A percentile compares a stretch with the other conserved stretches of the same genome.
phyloP scores from a whole-genome alignment of 92 coral and sea anemone species.

The Muricea muricata region DNA sequence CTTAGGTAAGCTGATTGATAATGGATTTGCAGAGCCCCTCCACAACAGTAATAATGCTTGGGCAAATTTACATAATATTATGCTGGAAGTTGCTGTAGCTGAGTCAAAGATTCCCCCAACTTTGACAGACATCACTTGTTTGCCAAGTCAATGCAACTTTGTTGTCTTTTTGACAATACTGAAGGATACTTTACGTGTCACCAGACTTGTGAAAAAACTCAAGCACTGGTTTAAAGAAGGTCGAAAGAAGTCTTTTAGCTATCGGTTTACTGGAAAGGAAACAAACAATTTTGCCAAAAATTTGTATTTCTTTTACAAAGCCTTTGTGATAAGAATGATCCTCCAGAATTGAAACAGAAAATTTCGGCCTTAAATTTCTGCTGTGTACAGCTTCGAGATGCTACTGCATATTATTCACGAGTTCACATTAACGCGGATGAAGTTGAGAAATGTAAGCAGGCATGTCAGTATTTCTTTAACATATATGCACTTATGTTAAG shows the following conservation, averaged over 20 bases:
- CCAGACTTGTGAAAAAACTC: constrained; percentile 40
- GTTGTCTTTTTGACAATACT: neutral
- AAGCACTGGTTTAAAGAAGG: constrained; percentile 56
- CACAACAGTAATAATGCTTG: constrained; percentile 58
- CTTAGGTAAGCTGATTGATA: constrained; percentile 59
- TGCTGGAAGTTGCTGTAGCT: neutral
- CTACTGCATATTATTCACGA: constrained; percentile 51
- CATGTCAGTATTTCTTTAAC: constrained; percentile 60
- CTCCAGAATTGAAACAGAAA: constrained; percentile 51
- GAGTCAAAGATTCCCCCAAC: neutral
- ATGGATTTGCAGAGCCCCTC: constrained; percentile 64
- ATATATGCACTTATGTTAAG: constrained; percentile 55
- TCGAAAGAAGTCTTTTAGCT: constrained; percentile 46
- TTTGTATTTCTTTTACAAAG: constrained; percentile 34
- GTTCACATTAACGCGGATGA: constrained; percentile 26
- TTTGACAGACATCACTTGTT: neutral
- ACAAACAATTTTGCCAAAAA: constrained; percentile 62
- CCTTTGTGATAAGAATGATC: constrained; percentile 57
- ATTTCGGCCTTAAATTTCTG: constrained; percentile 43
- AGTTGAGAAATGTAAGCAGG: constrained; percentile 40
- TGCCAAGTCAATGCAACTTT: neutral
- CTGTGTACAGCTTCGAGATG: constrained; percentile 66
- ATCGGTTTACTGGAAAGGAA: constrained; percentile 66
- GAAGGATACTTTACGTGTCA: neutral
- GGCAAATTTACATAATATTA: neutral